Base-by-base conservation (phyloP, 2,113 vertebrate genomes). In the Scomber japonicus region DNA sequence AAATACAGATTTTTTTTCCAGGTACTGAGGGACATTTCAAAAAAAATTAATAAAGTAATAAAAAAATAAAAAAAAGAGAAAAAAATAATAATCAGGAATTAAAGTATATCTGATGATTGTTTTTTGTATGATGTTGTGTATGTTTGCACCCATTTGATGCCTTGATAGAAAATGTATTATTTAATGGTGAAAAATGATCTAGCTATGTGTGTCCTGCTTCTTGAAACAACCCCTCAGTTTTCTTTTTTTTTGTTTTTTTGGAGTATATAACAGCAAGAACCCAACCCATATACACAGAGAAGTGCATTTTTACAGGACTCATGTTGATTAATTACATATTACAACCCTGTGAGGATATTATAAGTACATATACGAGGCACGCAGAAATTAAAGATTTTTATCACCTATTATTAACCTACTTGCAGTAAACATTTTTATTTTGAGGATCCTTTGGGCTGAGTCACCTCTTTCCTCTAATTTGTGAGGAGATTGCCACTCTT, bases 401-500 rank as follows among this genome's bases (percentile, higher is more conserved):
- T 84, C 80, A 78, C 79, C 85, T 83, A 84, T 87, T 77, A 80
- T 87, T 85, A 86, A 86, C 62, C 85, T 88, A 89, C 68, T 88
- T 64, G 84, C 78, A 75, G 84, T 90, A 82, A 88, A 91, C 91
- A 77, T 80, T 84, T 66, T 85, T 64, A 60, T 82, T 82, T 44
- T 3, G 77, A 86, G 85, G 78, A 84, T 84, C 70, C 85, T 83
- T 90, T 82, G 80, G 76, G 74, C 56, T 13, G 78, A 71, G 88
- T 85, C 70, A 24, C 84, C 81, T 80, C 87, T 66, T 66, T 83
- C 87, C 82, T 87, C 73, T 48, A 53, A 71, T 73, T 79, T 56
- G 59, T 10, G 78, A 90, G 81, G 83, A 86, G 15, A 0, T 73
- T 48, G 80, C 78, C 30, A 16, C 62, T 12, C 13, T 62, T 76